Evolutionary conservation across 2,113 vertebrate genomes (phyloP), one percentile per base, ranked within the genome.

Genomic region (Beaufortia kweichowensis): DNA sequence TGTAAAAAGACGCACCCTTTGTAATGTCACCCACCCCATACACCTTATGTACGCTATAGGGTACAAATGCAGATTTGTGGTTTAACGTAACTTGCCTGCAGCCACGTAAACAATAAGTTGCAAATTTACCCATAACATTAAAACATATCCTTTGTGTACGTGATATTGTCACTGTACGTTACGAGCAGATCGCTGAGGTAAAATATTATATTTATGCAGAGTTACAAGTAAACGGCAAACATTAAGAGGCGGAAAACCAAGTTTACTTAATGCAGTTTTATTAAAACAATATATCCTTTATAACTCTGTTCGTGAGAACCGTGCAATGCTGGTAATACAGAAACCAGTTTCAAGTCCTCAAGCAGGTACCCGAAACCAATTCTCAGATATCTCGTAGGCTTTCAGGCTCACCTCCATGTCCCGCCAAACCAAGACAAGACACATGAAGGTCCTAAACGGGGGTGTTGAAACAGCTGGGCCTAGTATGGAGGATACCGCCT

Each of bases 381-480:
- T 41, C 28, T 31, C 21, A 43, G 5, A 68, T 10, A 72, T 41
- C 21, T 26, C 50, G 1, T 11, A 71, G 39, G 28, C 53, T 53
- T 9, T 69, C 31, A 5, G 9, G 53, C 23, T 43, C 33, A 43
- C 69, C 31, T 26, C 31, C 67, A 69, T 56, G 55, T 28, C 7
- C 28, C 31, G 41, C 15, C 28, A 23, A 59, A 12, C 2, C n/a
- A n/a, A n/a, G n/a, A n/a, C 66, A 71, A 29, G 35, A 84, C 69
- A 60, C 39, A 48, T 59, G 68, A 78, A 65, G 35, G 35, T 39
- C 59, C 79, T 77, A 81, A 84, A 84, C 76, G 76, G 79, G 75
- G 77, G 79, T 65, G 72, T 77, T 61, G 68, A 69, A 41, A 77
- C 63, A 63, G 63, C 57, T 60, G 23, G 83, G 83, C 83, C 83